These are phyloP conservation scores for Mimumesa dahlbomi DNA, from an alignment of 2,888 invertebrate genomes.

Conservation along the genomic window DNA sequence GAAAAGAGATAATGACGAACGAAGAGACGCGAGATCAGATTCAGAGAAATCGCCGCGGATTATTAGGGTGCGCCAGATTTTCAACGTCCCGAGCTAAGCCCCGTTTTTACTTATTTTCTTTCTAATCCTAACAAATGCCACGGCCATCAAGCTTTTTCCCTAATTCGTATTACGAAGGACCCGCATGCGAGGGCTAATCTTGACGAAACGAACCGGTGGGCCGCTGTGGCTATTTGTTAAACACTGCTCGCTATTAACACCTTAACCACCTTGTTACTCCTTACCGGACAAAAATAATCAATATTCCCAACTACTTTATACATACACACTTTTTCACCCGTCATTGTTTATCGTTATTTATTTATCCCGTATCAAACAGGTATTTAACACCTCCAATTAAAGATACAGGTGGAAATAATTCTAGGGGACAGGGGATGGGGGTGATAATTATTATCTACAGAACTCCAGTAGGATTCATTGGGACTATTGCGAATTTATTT, in stretches of 20 bases:
- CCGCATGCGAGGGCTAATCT: conserved; percentile 72
- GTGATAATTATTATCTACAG: too few relatives aligned
- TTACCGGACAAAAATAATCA: too few relatives aligned
- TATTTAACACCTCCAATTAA: too few relatives aligned
- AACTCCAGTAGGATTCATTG: too few relatives aligned
- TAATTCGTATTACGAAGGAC: conserved; percentile 67
- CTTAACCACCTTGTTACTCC: background rate
- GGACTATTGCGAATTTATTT: too few relatives aligned
- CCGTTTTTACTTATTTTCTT: conserved; percentile 60
- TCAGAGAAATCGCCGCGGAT: conserved; percentile 48
- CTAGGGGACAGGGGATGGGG: too few relatives aligned
- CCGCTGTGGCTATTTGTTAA: too few relatives aligned
- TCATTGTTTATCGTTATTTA: too few relatives aligned
- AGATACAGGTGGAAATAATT: too few relatives aligned
- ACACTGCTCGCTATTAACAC: conserved; percentile 62
- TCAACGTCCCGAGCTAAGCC: conserved; percentile 41
- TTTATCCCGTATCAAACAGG: too few relatives aligned
- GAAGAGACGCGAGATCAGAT: conserved; percentile 17
- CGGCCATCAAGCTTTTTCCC: conserved; percentile 67
- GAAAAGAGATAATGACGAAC: background rate
- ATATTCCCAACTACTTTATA: too few relatives aligned
- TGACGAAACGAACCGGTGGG: conserved; percentile 66
- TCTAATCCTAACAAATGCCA: conserved; percentile 74
- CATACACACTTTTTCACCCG: too few relatives aligned
- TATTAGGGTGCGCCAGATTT: conserved; percentile 58